Conservation (phyloP, 2,888 invertebrate species). For the Camptogramma bilineatum region DNA sequence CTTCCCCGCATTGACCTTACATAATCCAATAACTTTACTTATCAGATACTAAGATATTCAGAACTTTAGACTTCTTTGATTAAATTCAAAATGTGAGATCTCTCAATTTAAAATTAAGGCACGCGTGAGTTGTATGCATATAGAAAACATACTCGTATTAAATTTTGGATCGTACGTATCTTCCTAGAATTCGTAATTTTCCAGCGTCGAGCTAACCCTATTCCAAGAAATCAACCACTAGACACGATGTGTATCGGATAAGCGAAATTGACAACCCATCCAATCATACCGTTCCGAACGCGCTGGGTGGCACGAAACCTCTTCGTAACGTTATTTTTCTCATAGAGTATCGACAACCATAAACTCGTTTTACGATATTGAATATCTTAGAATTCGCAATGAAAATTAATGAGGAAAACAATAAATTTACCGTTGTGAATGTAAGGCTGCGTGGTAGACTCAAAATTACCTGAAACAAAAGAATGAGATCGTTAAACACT, state of each 20-base stretch:
- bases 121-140: neutral
- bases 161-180: neutral
- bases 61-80: no score
- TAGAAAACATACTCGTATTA: neutral
- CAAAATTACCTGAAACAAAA: constrained; percentile 40
- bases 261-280: constrained; percentile 36
- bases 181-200: neutral
- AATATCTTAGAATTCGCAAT: neutral
- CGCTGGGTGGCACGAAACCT: neutral
- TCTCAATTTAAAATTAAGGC: neutral
- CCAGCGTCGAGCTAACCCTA: neutral
- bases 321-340: neutral
- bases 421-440: constrained; percentile 7
- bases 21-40: no score
- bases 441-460: constrained; percentile 7
- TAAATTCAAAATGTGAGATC: no score
- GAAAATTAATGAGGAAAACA: neutral
- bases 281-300: constrained; percentile 33
- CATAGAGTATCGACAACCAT: neutral
- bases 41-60: no score
- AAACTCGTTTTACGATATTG: neutral
- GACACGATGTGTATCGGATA: constrained; percentile 38
- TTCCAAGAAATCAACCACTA: constrained; percentile 1
- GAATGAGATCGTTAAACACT: constrained; percentile 18
- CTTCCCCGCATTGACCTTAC: no score